Conservation (phyloP, 2,797 vertebrate species). For the Rhinophrynus dorsalis region DNA sequence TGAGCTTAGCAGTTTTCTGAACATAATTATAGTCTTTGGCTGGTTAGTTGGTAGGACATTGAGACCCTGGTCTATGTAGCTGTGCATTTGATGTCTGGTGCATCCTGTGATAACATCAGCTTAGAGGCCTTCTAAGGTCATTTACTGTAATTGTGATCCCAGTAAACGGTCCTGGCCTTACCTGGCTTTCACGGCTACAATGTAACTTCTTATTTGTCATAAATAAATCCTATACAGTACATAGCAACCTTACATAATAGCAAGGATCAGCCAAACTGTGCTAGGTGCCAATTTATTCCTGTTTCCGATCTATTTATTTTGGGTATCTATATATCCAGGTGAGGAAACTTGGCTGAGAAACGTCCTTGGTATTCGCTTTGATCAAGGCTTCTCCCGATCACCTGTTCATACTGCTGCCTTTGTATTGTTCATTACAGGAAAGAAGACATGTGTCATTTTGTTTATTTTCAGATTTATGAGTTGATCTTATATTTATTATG, state of each 20-base stretch:
- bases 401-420: not conserved
- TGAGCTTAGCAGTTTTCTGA: not conserved
- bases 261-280: not conserved
- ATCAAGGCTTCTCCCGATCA: not conserved
- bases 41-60: not conserved
- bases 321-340: slow-evolving; percentile 11
- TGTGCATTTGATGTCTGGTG: not conserved
- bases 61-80: not conserved
- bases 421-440: not conserved
- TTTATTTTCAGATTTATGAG: not conserved
- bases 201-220: not conserved
- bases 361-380: too few species aligned
- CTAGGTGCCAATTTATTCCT: not conserved
- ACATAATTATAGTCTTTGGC: slow-evolving; percentile 11
- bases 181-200: too few species aligned
- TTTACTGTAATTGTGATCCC: slow-evolving; percentile 10
- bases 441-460: too few species aligned
- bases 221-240: not conserved
- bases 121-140: slow-evolving; percentile 15
- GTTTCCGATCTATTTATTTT: not conserved
- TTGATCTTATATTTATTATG: not conserved
- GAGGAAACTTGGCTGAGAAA: not conserved
- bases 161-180: not conserved
- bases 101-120: slow-evolving; percentile 24
- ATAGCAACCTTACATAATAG: not conserved